Base-by-base conservation (phyloP, 1,140 invertebrate genomes). In the Apis dorsata region DNA sequence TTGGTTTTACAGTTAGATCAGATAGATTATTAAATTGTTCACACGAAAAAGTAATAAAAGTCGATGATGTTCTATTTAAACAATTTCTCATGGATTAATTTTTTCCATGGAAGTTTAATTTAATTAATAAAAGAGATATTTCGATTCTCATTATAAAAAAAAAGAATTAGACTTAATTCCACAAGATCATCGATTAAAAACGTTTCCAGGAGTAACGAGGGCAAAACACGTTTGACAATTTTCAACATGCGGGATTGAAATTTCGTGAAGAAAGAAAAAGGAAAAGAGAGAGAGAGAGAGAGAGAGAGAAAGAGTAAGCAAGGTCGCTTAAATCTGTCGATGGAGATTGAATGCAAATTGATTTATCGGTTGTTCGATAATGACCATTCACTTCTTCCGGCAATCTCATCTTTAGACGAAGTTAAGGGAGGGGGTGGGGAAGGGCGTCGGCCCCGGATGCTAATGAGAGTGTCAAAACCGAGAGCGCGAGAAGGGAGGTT, bases 391-490 rank as follows among this genome's bases (percentile, higher is more conserved):
- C 73, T 77, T 77, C 55, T 76, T 76, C 63, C 12, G 51, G 62
- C 66, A 44, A 69, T 69, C 65, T 60, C 55, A 55, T 77, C 80
- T 60, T 81, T 53, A n/a, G 55, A 68, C 53, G 73, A 77, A 62
- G 73, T 77, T 76, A 65, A 44, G 55, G 55, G 13, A 15, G n/a
- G 13, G 13, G 62, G n/a, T 53, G 24, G 1, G 19, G 62, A 55
- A 49, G 34, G 70, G 28, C 59, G 73, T n/a, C 53, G 24, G 24
- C 19, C 49, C 59, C 59, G 44, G 80, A 77, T 79, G 75, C 71
- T 88, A 86, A 88, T 88, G 81, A 86, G 83, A 88, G 81, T 82
- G 83, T 88, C 87, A 88, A 88, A 85, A 85, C 63, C 66, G 68
- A 34, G 55, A 57, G 55, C 55, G 21, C 66, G 15, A 65, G 63